Evolutionary conservation across 2,113 vertebrate species (phyloP).

Genomic region (Brachyhypopomus gauderio): DNA sequence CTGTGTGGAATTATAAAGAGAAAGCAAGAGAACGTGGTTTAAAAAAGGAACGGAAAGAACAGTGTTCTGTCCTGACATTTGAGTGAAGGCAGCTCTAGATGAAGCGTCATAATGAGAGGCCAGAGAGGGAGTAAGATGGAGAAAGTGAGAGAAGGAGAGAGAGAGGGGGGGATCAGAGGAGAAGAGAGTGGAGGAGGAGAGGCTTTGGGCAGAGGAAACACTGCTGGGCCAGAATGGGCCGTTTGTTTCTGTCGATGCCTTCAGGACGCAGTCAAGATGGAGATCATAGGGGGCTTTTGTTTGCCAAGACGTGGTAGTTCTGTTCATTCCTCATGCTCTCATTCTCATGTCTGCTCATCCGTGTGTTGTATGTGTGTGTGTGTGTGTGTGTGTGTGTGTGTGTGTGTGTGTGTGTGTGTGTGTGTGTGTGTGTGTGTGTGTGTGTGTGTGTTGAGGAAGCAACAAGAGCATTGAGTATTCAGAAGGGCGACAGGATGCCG

Average conservation of each 20-base stretch:
- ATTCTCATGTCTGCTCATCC: neutral
- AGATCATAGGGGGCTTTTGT: constrained; percentile 47
- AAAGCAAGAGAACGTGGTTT: neutral
- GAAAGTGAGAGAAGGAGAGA: neutral
- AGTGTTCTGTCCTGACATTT: constrained; percentile 19
- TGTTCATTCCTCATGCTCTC: constrained; percentile 22
- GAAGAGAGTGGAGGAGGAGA: neutral
- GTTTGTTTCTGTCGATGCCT: constrained; percentile 49
- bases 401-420: too few relatives aligned
- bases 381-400: too few relatives aligned
- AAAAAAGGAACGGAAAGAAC: constrained; percentile 28
- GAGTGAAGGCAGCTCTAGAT: constrained; percentile 8
- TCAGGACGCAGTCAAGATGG: constrained; percentile 45
- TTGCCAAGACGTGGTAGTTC: constrained; percentile 19
- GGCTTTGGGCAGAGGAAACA: neutral
- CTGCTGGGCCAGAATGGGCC: constrained; percentile 36
- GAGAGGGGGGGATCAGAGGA: constrained; percentile 14
- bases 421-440: too few relatives aligned
- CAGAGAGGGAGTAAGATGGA: neutral
- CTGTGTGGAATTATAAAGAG: neutral
- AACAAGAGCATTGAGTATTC: too few relatives aligned
- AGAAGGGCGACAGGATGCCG: too few relatives aligned
- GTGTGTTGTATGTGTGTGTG: too few relatives aligned
- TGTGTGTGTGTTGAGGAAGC: too few relatives aligned
- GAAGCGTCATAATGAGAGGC: neutral